Evolutionary conservation across 2,113 vertebrate genomes (phyloP), one percentile per base, ranked within the genome.

Genomic region (Puffinus mauretanicus): DNA sequence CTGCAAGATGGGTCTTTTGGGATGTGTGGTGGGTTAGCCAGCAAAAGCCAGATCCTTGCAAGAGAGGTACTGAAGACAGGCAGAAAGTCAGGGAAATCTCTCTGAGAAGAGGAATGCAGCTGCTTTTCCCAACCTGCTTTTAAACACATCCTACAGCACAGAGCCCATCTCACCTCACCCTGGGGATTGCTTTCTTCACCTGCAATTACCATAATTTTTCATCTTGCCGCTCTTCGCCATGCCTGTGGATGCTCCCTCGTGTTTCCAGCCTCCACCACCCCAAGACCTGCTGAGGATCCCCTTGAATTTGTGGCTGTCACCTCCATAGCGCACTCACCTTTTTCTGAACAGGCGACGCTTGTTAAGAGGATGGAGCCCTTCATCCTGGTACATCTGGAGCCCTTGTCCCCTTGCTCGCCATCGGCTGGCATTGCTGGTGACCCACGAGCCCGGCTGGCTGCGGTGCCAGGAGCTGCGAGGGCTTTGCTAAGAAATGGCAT

Each of bases 151-250:
- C 79, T 34, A 2, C 19, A 67, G 57, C 46, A 2, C 69, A 2
- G 44, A 79, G 15, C 49, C 61, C 10, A 0, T 12, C 61, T 83
- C 87, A 9, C 54, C 70, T 46, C n/a, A 1, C 22, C 40, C 58
- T 21, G 55, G 76, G 42, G 54, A 17, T 5, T 9, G 32, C n/a
- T 78, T 58, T 21, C 65, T 34, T 46, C 3, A 1, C 51, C 30
- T 25, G 9, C 7, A 49, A 24, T 34, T n/a, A 9, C 60, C 51
- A 13, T 5, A 20, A 1, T 44, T 49, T 42, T 49, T 52, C 67
- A 55, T 20, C 58, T 42, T 12, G 11, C 60, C 2, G 1, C 17
- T 46, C 47, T 2, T 44, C 3, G 0, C 80, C 0, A 0, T 18
- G 22, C 76, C 21, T 36, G 27, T 1, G 80, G 77, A n/a, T 72